A percentile compares a stretch with the other conserved stretches of the same genome.
Conservation (phyloP, 2,888 invertebrate genomes). For the Drosophila histrio region DNA sequence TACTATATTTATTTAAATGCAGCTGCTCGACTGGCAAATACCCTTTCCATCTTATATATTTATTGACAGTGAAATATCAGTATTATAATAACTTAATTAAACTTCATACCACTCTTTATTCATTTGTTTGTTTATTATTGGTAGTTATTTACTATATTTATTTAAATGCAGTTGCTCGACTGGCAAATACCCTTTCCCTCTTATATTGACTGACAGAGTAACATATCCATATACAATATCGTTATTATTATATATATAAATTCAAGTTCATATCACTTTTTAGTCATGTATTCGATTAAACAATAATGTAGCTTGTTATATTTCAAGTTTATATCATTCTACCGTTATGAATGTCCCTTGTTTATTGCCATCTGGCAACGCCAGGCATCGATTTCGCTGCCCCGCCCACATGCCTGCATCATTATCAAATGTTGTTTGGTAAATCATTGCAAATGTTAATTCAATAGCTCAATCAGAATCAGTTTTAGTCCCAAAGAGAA, state of each 20-base stretch:
- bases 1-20: not conserved
- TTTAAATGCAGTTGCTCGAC: not conserved
- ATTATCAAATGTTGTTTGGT: constrained; percentile 72
- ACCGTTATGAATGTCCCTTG: no score
- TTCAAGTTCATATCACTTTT: no score
- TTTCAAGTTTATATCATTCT: no score
- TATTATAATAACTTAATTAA: no score
- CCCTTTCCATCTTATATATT: not conserved
- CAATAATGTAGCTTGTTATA: no score
- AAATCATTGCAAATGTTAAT: constrained; percentile 76
- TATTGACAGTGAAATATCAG: no score
- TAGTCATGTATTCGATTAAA: no score
- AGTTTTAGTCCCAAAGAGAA: constrained; percentile 11
- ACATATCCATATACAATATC: no score
- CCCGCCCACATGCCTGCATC: constrained; percentile 57
- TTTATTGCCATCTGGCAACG: not conserved
- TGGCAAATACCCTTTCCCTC: not conserved
- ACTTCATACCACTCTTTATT: no score
- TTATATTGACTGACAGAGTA: no score
- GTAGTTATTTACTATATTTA: not conserved
- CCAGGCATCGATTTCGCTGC: not conserved
- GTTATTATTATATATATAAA: no score
- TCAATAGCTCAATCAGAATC: constrained; percentile 72
- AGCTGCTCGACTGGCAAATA: not conserved
- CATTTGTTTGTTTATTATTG: no score